Percentiles rank a stretch among this genome's conserved stretches.
phyloP scores from a whole-genome alignment of 2,797 vertebrate genomes.

The Ciconia nigra region DNA sequence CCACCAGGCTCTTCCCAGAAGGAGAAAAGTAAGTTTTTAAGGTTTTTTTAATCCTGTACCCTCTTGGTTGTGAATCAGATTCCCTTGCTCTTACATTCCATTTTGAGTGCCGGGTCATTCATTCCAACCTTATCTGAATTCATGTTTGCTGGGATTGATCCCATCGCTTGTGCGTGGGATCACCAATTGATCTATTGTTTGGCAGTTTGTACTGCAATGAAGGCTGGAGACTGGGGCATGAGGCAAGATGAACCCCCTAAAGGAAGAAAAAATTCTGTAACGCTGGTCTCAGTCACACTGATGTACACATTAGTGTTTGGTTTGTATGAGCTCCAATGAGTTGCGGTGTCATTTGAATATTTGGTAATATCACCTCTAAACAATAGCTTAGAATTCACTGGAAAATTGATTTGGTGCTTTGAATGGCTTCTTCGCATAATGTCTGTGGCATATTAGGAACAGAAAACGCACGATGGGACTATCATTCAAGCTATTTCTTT shows the following conservation, averaged over 20 bases:
- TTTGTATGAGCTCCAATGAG: neutral
- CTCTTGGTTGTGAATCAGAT: neutral
- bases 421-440: neutral
- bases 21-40: constrained; percentile 79
- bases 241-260: neutral
- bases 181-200: neutral
- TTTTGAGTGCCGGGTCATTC: neutral
- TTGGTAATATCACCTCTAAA: neutral
- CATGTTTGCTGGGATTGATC: neutral
- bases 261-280: neutral
- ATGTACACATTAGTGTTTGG: neutral
- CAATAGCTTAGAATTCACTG: neutral
- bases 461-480: neutral
- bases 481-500: neutral
- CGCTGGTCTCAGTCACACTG: neutral
- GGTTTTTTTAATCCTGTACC: neutral
- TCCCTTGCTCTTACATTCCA: neutral
- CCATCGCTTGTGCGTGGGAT: neutral
- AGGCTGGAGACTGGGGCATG: neutral
- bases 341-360: neutral
- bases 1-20: constrained; percentile 79
- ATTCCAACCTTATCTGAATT: neutral
- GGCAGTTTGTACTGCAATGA: neutral
- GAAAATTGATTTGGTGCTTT: neutral
- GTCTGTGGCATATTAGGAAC: neutral